A percentile compares a stretch with the other conserved stretches of the same genome.
These are phyloP conservation scores for Peucedramus taeniatus DNA, from an alignment of 2,113 vertebrate genomes.

Conservation along the genomic window DNA sequence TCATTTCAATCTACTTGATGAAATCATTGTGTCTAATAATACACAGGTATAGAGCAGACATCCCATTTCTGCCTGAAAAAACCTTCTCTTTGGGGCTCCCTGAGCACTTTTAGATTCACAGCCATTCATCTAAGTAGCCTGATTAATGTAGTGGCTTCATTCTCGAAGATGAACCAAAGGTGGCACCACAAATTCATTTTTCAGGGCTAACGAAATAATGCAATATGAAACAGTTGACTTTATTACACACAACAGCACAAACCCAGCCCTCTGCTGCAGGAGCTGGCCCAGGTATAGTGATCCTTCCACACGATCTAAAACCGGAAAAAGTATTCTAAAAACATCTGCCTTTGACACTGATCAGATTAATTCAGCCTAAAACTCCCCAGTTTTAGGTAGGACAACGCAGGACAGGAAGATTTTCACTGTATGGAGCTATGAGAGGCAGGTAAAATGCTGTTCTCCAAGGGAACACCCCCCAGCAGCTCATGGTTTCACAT, in stretches of 20 bases:
- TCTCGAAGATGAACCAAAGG: constrained; percentile 53
- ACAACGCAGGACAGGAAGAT: neutral
- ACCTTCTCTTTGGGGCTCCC: neutral
- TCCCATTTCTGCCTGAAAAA: neutral
- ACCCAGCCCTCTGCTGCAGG: neutral
- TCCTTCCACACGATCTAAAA: neutral
- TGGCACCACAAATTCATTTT: constrained; percentile 59
- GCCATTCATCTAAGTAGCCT: constrained; percentile 42
- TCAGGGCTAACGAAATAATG: neutral
- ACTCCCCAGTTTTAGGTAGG: neutral
- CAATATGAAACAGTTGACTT: neutral
- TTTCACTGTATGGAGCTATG: neutral
- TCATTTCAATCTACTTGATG: neutral
- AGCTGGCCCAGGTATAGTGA: neutral
- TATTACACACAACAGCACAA: neutral
- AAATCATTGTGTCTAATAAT: neutral
- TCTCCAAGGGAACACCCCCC: neutral
- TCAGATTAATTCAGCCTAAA: neutral
- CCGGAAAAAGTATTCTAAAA: neutral
- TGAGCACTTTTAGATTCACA: neutral
- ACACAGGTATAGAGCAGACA: neutral
- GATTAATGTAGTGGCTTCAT: constrained; percentile 18
- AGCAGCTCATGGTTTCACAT: neutral
- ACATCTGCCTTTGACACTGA: neutral
- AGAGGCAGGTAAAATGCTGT: neutral